phyloP scores from a whole-genome alignment of 2,113 vertebrate genomes.

The Hiodon tergisus region DNA sequence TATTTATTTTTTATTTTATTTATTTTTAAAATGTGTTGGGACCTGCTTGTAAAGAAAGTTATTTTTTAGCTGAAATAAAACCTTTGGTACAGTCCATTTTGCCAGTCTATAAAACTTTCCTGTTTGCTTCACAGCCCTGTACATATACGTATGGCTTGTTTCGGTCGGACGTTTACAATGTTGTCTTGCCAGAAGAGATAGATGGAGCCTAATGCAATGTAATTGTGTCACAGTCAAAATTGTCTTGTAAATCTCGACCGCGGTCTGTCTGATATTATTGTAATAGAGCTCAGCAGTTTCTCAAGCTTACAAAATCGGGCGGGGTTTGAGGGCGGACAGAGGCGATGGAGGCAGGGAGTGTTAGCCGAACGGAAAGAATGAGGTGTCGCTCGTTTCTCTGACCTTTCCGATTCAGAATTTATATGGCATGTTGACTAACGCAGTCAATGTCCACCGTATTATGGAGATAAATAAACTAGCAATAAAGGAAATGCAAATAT shows the following conservation, averaged over 20 bases:
- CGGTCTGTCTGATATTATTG: neutral
- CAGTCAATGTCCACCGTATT: slow-evolving; percentile 43
- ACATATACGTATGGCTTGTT: no score
- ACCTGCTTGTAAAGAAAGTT: slow-evolving; percentile 58
- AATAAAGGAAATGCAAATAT: slow-evolving; percentile 51
- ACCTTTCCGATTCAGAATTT: slow-evolving; percentile 38
- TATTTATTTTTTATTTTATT: slow-evolving; percentile 75
- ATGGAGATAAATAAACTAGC: slow-evolving; percentile 43
- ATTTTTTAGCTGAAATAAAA: slow-evolving; percentile 54
- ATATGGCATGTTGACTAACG: slow-evolving; percentile 38
- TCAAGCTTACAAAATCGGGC: no score
- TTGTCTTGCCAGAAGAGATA: neutral
- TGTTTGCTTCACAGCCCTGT: no score
- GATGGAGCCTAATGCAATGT: neutral
- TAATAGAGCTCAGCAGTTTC: neutral
- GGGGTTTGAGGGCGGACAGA: no score
- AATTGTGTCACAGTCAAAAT: neutral
- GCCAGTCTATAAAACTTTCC: no score
- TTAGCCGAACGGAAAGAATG: neutral
- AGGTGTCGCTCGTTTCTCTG: slow-evolving; percentile 9
- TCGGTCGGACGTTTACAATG: neutral
- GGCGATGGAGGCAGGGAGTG: no score
- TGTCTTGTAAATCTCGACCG: neutral
- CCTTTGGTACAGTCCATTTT: slow-evolving; percentile 28
- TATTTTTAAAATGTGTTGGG: slow-evolving; percentile 61